A percentile compares a stretch with the other conserved stretches of the same genome.
These are phyloP conservation scores for Colletes gigas DNA, from an alignment of 1,140 invertebrate species.

Conservation along the genomic window DNA sequence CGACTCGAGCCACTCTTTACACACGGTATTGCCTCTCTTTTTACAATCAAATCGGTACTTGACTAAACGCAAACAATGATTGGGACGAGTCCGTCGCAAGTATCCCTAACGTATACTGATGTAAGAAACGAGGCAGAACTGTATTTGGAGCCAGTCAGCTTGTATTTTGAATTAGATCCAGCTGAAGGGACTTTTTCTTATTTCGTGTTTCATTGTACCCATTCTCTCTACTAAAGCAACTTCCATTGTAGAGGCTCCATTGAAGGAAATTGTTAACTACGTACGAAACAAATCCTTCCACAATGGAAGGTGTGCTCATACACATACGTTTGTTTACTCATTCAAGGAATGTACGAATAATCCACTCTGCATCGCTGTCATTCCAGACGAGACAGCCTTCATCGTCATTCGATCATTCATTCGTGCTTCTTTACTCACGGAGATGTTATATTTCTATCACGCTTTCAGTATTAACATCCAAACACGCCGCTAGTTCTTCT, in stretches of 20 bases:
- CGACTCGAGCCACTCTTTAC: neutral
- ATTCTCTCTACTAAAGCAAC: neutral
- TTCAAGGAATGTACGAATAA: constrained; percentile 33
- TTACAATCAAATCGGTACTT: too few relatives aligned
- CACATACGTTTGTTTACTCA: constrained; percentile 3
- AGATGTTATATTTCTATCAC: constrained; percentile 50
- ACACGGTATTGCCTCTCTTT: too few relatives aligned
- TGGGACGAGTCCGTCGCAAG: too few relatives aligned
- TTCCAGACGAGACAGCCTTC: constrained; percentile 52
- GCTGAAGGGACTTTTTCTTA: neutral
- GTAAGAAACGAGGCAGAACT: too few relatives aligned
- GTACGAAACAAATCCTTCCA: neutral
- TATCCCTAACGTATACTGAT: too few relatives aligned
- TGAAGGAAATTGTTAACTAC: neutral
- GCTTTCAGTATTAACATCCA: constrained; percentile 58
- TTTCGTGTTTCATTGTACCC: constrained; percentile 14
- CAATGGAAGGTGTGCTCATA: constrained; percentile 12
- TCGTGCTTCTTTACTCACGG: constrained; percentile 46
- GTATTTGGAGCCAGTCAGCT: neutral
- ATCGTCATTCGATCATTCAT: constrained; percentile 45
- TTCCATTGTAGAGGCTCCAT: constrained; percentile 8
- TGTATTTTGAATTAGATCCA: too few relatives aligned
- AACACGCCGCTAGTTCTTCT: constrained; percentile 53
- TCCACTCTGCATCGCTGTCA: constrained; percentile 44
- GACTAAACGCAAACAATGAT: too few relatives aligned